Conservation (phyloP, 2,888 invertebrate species). For the Theretra japonica region DNA sequence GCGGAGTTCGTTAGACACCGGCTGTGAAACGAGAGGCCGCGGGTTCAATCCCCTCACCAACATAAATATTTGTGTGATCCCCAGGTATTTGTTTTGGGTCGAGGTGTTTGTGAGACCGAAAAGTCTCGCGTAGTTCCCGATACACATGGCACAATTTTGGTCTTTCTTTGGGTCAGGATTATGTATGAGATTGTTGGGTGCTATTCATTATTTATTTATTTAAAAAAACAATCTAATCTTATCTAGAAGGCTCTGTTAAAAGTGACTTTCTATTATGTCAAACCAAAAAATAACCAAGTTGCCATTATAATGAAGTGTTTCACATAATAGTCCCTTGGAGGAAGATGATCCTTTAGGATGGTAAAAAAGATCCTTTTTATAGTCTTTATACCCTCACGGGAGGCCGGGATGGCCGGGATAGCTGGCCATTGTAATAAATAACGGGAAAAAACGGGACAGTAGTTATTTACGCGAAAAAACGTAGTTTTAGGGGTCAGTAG, state of each 20-base stretch:
- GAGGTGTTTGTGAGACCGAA: too few relatives aligned
- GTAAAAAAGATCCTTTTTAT: constrained; percentile 44
- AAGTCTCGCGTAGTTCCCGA: too few relatives aligned
- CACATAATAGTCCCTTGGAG: constrained; percentile 14
- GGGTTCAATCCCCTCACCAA: too few relatives aligned
- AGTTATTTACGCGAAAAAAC: constrained; percentile 22
- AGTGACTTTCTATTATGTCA: neutral
- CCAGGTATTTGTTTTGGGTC: too few relatives aligned
- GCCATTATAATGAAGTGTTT: neutral
- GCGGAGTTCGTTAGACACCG: too few relatives aligned
- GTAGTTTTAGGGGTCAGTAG: constrained; percentile 4
- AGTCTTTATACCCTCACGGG: constrained; percentile 40
- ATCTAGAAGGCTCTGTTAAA: neutral
- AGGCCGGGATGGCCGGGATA: too few relatives aligned
- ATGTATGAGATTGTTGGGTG: too few relatives aligned
- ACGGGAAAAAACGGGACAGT: constrained; percentile 37
- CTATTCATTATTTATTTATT: neutral
- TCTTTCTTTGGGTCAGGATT: too few relatives aligned
- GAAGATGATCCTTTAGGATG: constrained; percentile 34
- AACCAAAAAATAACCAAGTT: neutral
- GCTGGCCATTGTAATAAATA: constrained; percentile 42
- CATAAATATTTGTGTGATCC: too few relatives aligned
- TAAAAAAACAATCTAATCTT: neutral
- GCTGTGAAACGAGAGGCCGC: too few relatives aligned
- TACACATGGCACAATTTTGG: too few relatives aligned